Conservation (phyloP, 2,888 invertebrate species). For the Phyto melanocephala region DNA sequence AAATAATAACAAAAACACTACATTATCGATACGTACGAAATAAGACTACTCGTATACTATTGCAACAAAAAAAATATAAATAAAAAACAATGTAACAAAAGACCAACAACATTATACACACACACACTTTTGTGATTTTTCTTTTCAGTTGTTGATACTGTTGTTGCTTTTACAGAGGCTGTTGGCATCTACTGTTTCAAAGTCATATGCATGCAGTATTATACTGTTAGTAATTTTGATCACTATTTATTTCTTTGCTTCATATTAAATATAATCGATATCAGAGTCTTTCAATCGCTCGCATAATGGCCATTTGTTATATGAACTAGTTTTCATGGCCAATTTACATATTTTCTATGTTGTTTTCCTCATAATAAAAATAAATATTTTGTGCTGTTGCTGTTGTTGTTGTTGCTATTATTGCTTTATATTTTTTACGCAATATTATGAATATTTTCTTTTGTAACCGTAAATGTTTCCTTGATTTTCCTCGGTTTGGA, state of each 20-base stretch:
- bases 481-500: background rate
- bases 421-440: constrained; percentile 44
- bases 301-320: constrained; percentile 48
- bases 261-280: constrained; percentile 33
- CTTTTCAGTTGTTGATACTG: background rate
- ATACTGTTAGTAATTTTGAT: constrained; percentile 1
- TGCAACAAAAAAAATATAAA: too few species aligned
- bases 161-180: background rate
- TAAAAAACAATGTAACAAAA: too few species aligned
- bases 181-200: background rate
- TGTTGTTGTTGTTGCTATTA: background rate
- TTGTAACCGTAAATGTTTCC: constrained; percentile 18
- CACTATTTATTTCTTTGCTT: background rate
- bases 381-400: background rate
- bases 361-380: background rate
- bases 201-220: background rate
- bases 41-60: too few species aligned
- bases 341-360: constrained; percentile 39
- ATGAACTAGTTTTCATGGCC: constrained; percentile 59
- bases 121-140: background rate
- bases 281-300: constrained; percentile 4
- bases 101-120: background rate
- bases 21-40: too few species aligned
- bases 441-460: constrained; percentile 39
- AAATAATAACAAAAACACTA: too few species aligned